Conservation (phyloP, 2,797 vertebrate species). For the Brachyrhaphis roseni region DNA sequence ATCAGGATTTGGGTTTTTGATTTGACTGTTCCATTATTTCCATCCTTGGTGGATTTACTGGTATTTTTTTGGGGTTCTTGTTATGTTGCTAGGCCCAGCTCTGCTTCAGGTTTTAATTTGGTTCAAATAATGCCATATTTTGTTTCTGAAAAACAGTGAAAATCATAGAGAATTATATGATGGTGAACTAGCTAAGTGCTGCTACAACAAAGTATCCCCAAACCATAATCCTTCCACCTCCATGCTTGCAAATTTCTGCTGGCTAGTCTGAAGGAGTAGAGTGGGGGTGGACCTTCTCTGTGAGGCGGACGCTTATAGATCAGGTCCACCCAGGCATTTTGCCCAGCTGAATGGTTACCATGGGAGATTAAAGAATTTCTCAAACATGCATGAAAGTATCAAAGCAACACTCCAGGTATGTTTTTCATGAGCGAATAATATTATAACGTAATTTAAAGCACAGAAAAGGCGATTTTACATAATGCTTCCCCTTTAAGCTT, state of each 20-base stretch:
- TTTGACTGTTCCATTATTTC: neutral
- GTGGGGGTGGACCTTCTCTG: too few relatives aligned
- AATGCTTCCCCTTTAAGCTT: neutral
- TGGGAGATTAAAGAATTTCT: too few relatives aligned
- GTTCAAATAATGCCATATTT: neutral
- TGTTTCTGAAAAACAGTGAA: neutral
- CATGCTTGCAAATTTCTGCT: too few relatives aligned
- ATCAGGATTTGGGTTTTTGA: neutral
- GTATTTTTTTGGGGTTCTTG: neutral
- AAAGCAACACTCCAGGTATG: too few relatives aligned
- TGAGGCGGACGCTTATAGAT: too few relatives aligned
- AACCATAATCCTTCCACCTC: neutral
- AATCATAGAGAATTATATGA: neutral
- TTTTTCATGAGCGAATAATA: too few relatives aligned
- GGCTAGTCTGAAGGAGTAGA: too few relatives aligned
- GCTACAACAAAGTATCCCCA: neutral
- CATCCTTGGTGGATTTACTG: neutral
- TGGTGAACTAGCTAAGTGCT: neutral
- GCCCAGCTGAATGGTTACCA: too few relatives aligned
- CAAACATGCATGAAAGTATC: too few relatives aligned
- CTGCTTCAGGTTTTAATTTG: neutral
- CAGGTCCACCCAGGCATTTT: too few relatives aligned
- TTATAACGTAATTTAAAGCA: too few relatives aligned
- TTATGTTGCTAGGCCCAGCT: neutral
- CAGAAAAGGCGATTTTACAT: too few relatives aligned